These are phyloP conservation scores for Physella acuta DNA, from an alignment of 1,140 invertebrate species.

Conservation along the genomic window DNA sequence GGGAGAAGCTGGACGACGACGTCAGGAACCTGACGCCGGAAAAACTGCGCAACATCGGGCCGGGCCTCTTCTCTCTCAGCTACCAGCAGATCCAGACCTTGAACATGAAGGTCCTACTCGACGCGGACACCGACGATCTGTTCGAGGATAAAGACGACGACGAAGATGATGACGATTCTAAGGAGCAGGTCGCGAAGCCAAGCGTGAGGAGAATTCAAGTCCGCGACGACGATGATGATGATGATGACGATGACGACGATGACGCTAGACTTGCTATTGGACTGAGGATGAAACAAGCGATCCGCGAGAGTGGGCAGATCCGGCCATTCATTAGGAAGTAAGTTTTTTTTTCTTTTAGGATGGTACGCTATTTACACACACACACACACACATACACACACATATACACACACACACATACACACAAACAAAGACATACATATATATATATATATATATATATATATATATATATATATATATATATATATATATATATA, in stretches of 20 bases:
- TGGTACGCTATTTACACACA: too few relatives aligned
- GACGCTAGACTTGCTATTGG: constrained; percentile 21
- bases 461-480: not conserved
- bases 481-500: not conserved
- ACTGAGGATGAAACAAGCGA: constrained; percentile 21
- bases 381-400: too few relatives aligned
- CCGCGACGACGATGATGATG: constrained; percentile 23
- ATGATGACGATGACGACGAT: constrained; percentile 30
- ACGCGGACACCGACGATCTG: constrained; percentile 21
- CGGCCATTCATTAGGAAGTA: constrained; percentile 11
- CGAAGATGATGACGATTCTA: constrained; percentile 19
- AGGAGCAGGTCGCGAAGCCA: not conserved
- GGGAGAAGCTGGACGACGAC: constrained; percentile 24
- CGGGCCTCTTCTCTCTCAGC: constrained; percentile 7
- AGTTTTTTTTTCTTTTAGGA: not conserved
- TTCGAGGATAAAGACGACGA: not conserved
- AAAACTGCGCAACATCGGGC: not conserved
- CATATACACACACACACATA: constrained; percentile 13
- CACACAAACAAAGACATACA: constrained; percentile 23
- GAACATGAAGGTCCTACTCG: constrained; percentile 9
- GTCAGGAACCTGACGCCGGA: not conserved
- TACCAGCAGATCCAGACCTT: constrained; percentile 12
- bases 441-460: not conserved
- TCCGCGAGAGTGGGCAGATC: not conserved
- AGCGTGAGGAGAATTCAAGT: not conserved